Base-by-base conservation (phyloP, 1,140 invertebrate species). In the Harlomillsia oculata region DNA sequence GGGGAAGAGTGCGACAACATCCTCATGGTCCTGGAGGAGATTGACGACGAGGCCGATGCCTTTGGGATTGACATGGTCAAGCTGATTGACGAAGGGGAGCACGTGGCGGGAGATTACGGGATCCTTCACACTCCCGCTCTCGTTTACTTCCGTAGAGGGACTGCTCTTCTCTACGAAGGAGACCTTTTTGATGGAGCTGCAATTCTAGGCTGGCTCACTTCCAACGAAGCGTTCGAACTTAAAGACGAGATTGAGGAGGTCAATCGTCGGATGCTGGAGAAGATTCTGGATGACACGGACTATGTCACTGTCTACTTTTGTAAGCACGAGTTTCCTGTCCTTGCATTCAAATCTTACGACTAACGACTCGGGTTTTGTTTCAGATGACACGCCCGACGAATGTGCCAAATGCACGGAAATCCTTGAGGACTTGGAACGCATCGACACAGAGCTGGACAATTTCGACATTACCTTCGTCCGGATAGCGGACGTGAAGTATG, bases 301-400 rank as follows among this genome's bases (percentile, higher is more conserved):
- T 95, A 90, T 70, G 73, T 95, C 16, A 83, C 89, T n/a, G 90
- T 95, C 23, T 95, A 89, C 68, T 95, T 95, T 68, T 95, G 90
- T 94, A 78, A 84, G 85, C n/a, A n/a, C n/a, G n/a, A n/a, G n/a
- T n/a, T n/a, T n/a, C 0, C n/a, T 9, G 6, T 29, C 20, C 3
- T 2, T 2, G 23, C 18, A 1, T 21, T 44, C 1, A 13, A 32
- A 5, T 41, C 14, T 49, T 20, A 49, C 23, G 2, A 48, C 8
- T n/a, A 20, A 51, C 26, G 5, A 46, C 20, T 25, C 23, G 16
- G 1, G 13, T 6, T 18, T 20, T 40, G 32, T 41, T 87, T 13
- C 23, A 48, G 87, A 88, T 72, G 86, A 87, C 73, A 80, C 83
- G 56, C 80, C 88, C 66, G 80, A 81, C 23, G 77, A 80, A 43